These are phyloP conservation scores for Empidonax traillii DNA, from an alignment of 2,113 vertebrate genomes.

Conservation along the genomic window DNA sequence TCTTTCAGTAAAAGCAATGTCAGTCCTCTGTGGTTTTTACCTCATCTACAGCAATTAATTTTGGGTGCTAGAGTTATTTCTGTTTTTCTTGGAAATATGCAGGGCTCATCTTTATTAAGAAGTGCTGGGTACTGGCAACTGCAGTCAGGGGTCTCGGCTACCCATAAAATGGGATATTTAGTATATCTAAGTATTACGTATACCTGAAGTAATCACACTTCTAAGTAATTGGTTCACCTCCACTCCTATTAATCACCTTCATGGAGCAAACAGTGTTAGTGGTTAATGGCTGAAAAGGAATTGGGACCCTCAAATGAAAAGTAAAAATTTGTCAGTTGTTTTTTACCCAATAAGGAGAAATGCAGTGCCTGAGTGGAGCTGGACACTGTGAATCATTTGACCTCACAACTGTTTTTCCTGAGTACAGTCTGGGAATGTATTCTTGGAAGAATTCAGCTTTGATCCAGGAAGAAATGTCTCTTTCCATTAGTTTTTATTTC, in stretches of 20 bases:
- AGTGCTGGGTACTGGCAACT: not conserved
- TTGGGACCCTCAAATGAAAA: not conserved
- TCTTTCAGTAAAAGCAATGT: not conserved
- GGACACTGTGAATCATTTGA: not conserved
- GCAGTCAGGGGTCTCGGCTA: not conserved
- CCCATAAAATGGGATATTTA: not conserved
- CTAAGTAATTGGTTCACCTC: not conserved
- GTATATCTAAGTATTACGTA: not conserved
- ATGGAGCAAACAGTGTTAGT: not conserved
- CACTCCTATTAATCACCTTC: not conserved
- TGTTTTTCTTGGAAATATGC: not conserved
- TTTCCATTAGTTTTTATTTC: constrained; percentile 33
- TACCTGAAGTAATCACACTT: not conserved
- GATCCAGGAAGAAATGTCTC: not conserved
- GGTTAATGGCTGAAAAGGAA: not conserved
- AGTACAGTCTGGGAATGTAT: not conserved
- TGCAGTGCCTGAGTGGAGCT: not conserved
- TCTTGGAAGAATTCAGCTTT: not conserved
- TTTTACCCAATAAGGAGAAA: not conserved
- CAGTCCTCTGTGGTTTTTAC: not conserved
- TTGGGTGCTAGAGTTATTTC: not conserved
- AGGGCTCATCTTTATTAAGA: not conserved
- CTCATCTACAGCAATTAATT: not conserved
- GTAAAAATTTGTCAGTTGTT: not conserved
- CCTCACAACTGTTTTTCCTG: not conserved